A percentile compares a stretch with the other conserved stretches of the same genome.
phyloP scores from a whole-genome alignment of 2,113 vertebrate species.

The Hymenochirus boettgeri region DNA sequence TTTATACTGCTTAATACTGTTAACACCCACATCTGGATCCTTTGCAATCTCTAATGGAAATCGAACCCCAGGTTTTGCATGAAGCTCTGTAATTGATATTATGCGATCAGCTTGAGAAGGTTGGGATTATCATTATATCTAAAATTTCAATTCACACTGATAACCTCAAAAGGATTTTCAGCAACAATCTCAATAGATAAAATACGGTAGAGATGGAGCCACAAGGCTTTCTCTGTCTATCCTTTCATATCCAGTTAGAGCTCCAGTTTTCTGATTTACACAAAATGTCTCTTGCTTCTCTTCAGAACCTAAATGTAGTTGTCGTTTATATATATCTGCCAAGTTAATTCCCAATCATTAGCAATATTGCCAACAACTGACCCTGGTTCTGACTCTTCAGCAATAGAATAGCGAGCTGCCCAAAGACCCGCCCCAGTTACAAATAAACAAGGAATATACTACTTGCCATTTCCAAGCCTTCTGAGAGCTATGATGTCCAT shows the following conservation, averaged over 20 bases:
- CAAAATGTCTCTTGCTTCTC: constrained; percentile 64
- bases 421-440: constrained; percentile 58
- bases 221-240: constrained; percentile 77
- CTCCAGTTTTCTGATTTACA: constrained; percentile 63
- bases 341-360: constrained; percentile 70
- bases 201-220: constrained; percentile 63
- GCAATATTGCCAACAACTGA: constrained; percentile 70
- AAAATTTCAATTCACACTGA: constrained; percentile 70
- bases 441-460: constrained; percentile 65
- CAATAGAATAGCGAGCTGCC: constrained; percentile 58
- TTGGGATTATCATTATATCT: constrained; percentile 73
- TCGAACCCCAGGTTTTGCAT: constrained; percentile 55
- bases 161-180: constrained; percentile 68
- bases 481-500: constrained; percentile 58
- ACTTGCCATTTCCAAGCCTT: constrained; percentile 75
- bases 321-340: constrained; percentile 63
- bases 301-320: constrained; percentile 66
- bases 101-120: constrained; percentile 58
- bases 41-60: constrained; percentile 69
- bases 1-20: constrained; percentile 60
- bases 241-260: constrained; percentile 65
- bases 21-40: constrained; percentile 68
- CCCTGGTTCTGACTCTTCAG: constrained; percentile 48
- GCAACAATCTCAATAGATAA: constrained; percentile 66
- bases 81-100: constrained; percentile 63